These are phyloP conservation scores for Drosophila suboccidentalis DNA, from an alignment of 2,888 invertebrate genomes.

Conservation along the genomic window DNA sequence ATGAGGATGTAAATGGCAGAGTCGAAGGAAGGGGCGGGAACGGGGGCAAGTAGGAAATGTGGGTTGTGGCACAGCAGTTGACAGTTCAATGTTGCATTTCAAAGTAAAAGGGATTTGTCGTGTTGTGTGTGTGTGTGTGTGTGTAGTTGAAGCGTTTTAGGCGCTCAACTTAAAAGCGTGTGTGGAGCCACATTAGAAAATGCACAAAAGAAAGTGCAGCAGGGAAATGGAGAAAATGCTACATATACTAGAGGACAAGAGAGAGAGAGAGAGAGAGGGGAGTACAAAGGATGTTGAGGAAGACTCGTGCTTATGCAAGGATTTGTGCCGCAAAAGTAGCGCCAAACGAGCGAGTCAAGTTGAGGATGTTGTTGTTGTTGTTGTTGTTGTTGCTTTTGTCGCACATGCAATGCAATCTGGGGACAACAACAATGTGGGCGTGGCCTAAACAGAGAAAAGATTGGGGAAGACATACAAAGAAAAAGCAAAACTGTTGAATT, in stretches of 20 bases:
- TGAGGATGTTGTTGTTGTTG: constrained; percentile 21
- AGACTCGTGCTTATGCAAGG: constrained; percentile 17
- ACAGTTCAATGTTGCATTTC: constrained; percentile 79
- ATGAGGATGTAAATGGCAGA: constrained; percentile 30
- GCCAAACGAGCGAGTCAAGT: constrained; percentile 69
- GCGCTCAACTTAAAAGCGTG: constrained; percentile 64
- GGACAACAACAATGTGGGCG: neutral
- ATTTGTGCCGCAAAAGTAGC: constrained; percentile 62
- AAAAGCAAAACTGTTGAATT: neutral
- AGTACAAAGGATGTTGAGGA: neutral
- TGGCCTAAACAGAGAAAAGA: neutral
- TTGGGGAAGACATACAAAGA: too few species aligned
- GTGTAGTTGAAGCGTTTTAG: constrained; percentile 66
- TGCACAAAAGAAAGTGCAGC: constrained; percentile 57
- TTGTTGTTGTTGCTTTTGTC: constrained; percentile 17
- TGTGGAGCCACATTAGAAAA: constrained; percentile 49
- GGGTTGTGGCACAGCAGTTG: constrained; percentile 54
- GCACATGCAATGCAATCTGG: neutral
- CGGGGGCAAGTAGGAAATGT: neutral
- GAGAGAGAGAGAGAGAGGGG: neutral
- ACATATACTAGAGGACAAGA: neutral
- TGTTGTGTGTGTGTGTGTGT: constrained; percentile 7
- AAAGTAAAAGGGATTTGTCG: constrained; percentile 51
- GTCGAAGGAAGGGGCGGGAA: neutral
- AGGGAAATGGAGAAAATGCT: neutral